Base-by-base conservation (phyloP, 2,888 invertebrate species). In the Sialis lutaria region DNA sequence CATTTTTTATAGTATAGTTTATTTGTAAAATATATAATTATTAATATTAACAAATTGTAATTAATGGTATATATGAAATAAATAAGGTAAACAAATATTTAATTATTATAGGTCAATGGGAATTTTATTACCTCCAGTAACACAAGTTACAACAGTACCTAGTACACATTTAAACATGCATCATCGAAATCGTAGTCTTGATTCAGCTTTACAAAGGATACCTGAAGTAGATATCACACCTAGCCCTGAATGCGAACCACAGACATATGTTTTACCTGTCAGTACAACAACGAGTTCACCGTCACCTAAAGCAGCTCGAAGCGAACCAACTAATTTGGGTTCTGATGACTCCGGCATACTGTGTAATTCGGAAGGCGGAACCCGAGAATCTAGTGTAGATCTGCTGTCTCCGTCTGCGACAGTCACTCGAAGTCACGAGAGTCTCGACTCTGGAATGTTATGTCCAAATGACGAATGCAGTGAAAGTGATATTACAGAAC, bases 141-240 rank as follows among this genome's bases (percentile, higher is more conserved):
- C 73, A 30, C 73, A 73, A 60, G 67, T 70, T 47, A 68, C 67
- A 37, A 65, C 67, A 46, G 65, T 65, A 30, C 65, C 68, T 12
- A 55, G 61, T 52, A 67, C 67, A 49, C 68, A 68, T 53, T 57
- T 64, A n/a, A 68, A 81, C 53, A 77, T 80, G 58, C 86, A 87
- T 64, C 89, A 89, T 67, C 77, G 90, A 57, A 90, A 90, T 70
- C 78, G 90, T 54, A 89, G 89, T 62, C 69, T 90, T 64, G 90
- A 91, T 65, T 90, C 89, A 49, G 90, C 88, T 50, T 73, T 89
- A 53, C 89, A 89, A 64, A 74, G 86, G 64, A 89, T 90, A 62
- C 89, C 89, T 50, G 89, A 89, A 72, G 87, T 82, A 60, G 81
- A 83, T 68, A 70, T 75, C 7, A 75, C 74, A 9, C 75, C 75